These are phyloP conservation scores for Apantesis nais DNA, from an alignment of 2,888 invertebrate species.

Conservation along the genomic window DNA sequence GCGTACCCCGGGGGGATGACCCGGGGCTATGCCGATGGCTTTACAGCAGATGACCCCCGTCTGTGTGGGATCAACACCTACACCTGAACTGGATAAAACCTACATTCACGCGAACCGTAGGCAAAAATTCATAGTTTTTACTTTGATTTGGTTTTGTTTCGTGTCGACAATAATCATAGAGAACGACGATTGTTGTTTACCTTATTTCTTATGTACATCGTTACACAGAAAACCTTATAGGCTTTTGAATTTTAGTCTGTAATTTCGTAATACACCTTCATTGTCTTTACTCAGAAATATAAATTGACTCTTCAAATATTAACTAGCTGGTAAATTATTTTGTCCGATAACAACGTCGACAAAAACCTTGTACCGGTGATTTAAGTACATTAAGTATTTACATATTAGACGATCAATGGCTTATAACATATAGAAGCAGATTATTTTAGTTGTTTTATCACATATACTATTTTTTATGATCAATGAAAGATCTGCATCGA, in stretches of 20 bases:
- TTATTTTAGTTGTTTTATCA: neutral
- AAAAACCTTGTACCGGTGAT: neutral
- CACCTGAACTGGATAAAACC: too few relatives aligned
- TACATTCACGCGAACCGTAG: too few relatives aligned
- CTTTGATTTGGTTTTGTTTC: too few relatives aligned
- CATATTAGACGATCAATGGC: neutral
- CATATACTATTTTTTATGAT: neutral
- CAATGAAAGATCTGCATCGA: too few relatives aligned
- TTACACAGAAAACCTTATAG: neutral
- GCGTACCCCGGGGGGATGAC: too few relatives aligned
- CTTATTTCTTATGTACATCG: neutral
- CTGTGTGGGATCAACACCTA: too few relatives aligned
- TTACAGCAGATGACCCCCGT: too few relatives aligned
- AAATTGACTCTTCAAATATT: neutral
- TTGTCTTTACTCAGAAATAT: neutral
- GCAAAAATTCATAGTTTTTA: too few relatives aligned
- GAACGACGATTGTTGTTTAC: neutral
- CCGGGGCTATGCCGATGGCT: too few relatives aligned
- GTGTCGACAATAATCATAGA: too few relatives aligned
- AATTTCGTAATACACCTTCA: neutral
- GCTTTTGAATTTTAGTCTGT: neutral
- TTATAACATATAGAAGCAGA: neutral
- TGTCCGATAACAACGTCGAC: neutral
- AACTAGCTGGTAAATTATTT: neutral
- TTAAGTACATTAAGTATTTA: neutral